phyloP scores from a whole-genome alignment of 2,797 vertebrate species.

The Falco cherrug region DNA sequence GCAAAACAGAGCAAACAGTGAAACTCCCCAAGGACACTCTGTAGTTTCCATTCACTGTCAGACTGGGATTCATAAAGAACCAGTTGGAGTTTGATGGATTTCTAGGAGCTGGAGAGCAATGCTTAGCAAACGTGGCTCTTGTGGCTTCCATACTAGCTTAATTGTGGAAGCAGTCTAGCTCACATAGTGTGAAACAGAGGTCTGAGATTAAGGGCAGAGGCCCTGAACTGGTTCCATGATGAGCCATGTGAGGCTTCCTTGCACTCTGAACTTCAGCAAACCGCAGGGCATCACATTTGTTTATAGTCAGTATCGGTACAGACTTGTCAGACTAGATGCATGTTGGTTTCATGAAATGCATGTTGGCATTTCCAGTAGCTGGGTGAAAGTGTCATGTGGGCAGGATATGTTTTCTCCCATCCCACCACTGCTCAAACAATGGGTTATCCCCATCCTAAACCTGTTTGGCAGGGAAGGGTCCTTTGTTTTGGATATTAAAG shows the following conservation, averaged over 20 bases:
- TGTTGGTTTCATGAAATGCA: not conserved
- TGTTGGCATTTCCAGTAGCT: not conserved
- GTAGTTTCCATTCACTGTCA: not conserved
- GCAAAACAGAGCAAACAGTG: not conserved
- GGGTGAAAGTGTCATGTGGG: not conserved
- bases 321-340: not conserved
- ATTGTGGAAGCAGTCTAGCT: not conserved
- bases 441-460: not conserved
- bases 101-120: not conserved
- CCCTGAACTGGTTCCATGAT: not conserved
- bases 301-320: not conserved
- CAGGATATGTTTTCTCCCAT: not conserved
- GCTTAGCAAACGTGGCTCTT: not conserved
- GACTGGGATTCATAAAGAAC: not conserved
- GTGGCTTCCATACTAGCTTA: not conserved
- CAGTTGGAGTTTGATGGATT: not conserved
- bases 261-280: not conserved
- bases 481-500: not conserved
- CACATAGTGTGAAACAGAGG: accelerated
- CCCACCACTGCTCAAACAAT: not conserved
- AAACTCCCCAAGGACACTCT: not conserved
- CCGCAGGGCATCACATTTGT: not conserved
- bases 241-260: not conserved
- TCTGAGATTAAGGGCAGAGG: not conserved
- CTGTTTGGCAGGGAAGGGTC: not conserved